Evolutionary conservation across 2,888 invertebrate species (phyloP).

Genomic region (Tetanocera ferruginea): DNA sequence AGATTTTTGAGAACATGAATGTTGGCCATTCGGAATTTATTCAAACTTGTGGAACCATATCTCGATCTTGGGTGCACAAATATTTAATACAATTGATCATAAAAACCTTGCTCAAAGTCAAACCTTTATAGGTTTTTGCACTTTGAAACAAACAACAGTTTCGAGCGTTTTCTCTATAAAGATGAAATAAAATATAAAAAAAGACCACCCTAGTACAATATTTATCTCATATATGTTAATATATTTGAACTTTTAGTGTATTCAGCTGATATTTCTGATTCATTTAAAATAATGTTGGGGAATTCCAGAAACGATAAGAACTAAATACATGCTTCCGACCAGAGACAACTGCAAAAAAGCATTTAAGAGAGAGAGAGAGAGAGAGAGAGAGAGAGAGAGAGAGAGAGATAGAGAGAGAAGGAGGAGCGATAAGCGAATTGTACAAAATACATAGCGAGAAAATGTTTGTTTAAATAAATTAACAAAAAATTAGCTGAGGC

Average conservation of each 20-base stretch:
- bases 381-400: neutral
- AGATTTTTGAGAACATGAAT: too few relatives aligned
- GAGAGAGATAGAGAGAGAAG: neutral
- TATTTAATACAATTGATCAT: too few relatives aligned
- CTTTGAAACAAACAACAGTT: too few relatives aligned
- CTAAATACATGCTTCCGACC: neutral
- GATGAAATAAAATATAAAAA: too few relatives aligned
- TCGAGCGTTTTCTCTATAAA: too few relatives aligned
- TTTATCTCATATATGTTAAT: neutral
- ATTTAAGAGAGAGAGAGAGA: neutral
- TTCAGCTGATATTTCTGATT: neutral
- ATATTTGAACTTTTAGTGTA: neutral
- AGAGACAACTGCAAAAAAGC: neutral
- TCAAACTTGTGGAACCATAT: too few relatives aligned
- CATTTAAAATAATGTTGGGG: neutral
- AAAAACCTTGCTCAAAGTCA: too few relatives aligned
- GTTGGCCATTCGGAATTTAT: too few relatives aligned
- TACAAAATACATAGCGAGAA: neutral
- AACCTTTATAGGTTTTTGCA: too few relatives aligned
- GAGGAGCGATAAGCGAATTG: neutral
- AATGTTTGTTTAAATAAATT: neutral
- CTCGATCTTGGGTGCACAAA: too few relatives aligned
- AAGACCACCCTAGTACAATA: neutral
- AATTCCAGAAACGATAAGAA: conserved; percentile 4
- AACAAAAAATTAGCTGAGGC: neutral